Conservation (phyloP, 2,888 invertebrate genomes). For the Hirtodrosophila trivittata region DNA sequence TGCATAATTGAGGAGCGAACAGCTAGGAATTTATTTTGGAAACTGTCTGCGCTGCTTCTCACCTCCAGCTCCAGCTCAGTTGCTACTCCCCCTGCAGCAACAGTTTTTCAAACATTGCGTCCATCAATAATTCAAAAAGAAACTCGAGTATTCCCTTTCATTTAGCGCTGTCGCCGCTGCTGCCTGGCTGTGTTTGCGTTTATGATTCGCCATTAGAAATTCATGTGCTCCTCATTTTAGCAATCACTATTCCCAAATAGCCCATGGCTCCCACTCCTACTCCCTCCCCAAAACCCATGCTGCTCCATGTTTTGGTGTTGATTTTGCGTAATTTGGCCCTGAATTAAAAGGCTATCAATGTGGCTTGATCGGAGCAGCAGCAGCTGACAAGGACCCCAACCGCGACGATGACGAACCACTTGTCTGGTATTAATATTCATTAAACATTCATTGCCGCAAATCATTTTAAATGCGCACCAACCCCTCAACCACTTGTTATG, state of each 20-base stretch:
- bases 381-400: slow-evolving; percentile 3
- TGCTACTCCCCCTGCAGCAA: slow-evolving; percentile 3
- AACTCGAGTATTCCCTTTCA: slow-evolving; percentile 71
- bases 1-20: slow-evolving; percentile 71
- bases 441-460: slow-evolving; percentile 68
- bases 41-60: slow-evolving; percentile 23
- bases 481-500: too few species aligned
- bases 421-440: slow-evolving; percentile 66
- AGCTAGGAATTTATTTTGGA: slow-evolving; percentile 65
- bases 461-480: slow-evolving; percentile 51
- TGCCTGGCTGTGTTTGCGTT: slow-evolving; percentile 20
- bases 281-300: background rate
- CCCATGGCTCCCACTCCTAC: background rate
- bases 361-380: slow-evolving; percentile 26
- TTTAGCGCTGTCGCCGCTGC: slow-evolving; percentile 6
- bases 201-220: slow-evolving; percentile 57
- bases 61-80: background rate
- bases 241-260: slow-evolving; percentile 53
- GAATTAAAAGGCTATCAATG: slow-evolving; percentile 75
- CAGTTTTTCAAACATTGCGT: slow-evolving; percentile 46
- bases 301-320: slow-evolving; percentile 56
- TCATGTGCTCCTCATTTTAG: slow-evolving; percentile 60
- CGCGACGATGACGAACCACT: slow-evolving; percentile 36
- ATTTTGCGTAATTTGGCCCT: slow-evolving; percentile 73
- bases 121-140: slow-evolving; percentile 75